Evolutionary conservation across 2,113 vertebrate genomes (phyloP), one percentile per base, ranked within the genome.

Genomic region (Python bivittatus): DNA sequence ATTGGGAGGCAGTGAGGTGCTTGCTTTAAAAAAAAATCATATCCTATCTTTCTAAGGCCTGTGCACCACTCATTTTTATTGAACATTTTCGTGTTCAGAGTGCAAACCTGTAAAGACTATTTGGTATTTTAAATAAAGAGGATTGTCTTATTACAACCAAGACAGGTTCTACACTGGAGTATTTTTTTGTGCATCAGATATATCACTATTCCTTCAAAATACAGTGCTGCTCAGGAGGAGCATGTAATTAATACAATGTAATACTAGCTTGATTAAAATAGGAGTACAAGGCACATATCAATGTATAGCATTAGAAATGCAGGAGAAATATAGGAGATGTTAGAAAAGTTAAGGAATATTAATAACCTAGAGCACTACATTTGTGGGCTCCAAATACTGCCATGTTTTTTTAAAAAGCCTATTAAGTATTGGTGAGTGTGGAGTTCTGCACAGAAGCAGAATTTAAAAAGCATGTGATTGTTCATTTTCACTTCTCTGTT

Each of bases 51-150:
- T 79, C 33, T 79, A 42, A 79, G 72, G 72, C 33, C 0, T 42
- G 72, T 42, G 33, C 72, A 79, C 33, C 33, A 79, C 15, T 72
- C 68, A 86, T 29, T n/a, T 94, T 91, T 93, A 88, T 95, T 90
- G 23, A 42, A 11, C 84, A 89, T 93, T 96, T 60, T 29, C 38
- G 2, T 25, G 33, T 12, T 91, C 64, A 92, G 91, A 52, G 58
- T 79, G 88, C 11, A 27, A 54, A 57, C 42, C 4, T 25, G 9
- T 48, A 23, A 25, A n/a, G 25, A 9, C 15, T 23, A 22, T 22
- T 25, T 33, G 44, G 2, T 22, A 48, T 84, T 44, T 33, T 54
- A 83, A 53, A 90, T 79, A 44, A 54, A 84, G 6, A 84, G 52
- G 23, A 83, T 57, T 90, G 9, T 54, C 9, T 27, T n/a, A 54